phyloP scores from a whole-genome alignment of 2,113 vertebrate species.

The Aviceda subcristata region DNA sequence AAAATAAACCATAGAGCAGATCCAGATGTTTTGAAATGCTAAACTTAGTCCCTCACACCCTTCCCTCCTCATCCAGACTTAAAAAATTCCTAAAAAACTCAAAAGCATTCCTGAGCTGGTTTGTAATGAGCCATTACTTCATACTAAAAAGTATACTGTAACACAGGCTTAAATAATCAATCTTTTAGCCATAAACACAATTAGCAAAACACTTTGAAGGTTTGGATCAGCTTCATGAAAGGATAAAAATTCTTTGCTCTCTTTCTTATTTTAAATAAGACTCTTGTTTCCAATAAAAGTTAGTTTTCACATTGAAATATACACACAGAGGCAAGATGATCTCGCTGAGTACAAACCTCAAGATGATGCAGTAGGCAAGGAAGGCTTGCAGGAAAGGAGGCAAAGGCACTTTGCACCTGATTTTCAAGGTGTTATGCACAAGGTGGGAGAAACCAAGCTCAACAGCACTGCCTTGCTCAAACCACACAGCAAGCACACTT shows the following conservation, averaged over 20 bases:
- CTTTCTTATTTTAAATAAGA: not conserved
- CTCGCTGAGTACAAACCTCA: not conserved
- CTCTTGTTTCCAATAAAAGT: not conserved
- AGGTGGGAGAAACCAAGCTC: not conserved
- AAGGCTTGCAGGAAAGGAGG: not conserved
- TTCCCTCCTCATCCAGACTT: conserved; percentile 12
- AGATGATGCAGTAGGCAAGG: not conserved
- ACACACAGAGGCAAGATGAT: not conserved
- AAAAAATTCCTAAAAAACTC: conserved; percentile 45
- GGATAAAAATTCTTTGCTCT: not conserved
- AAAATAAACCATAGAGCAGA: conserved; percentile 56
- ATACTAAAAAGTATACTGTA: conserved; percentile 34
- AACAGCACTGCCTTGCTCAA: not conserved
- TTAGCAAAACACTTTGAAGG: conserved; percentile 55
- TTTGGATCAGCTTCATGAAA: conserved; percentile 26
- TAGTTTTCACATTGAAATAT: not conserved
- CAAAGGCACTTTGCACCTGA: not conserved
- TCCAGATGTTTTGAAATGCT: conserved; percentile 66
- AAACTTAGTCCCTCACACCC: conserved; percentile 43
- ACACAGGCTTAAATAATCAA: conserved; percentile 52
- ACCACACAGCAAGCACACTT: not conserved
- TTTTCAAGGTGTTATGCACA: not conserved
- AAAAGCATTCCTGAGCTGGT: conserved; percentile 61
- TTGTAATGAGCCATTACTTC: conserved; percentile 65
- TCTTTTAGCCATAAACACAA: conserved; percentile 39